These are phyloP conservation scores for Lophotis ruficrista DNA, from an alignment of 2,113 vertebrate species.

Conservation along the genomic window DNA sequence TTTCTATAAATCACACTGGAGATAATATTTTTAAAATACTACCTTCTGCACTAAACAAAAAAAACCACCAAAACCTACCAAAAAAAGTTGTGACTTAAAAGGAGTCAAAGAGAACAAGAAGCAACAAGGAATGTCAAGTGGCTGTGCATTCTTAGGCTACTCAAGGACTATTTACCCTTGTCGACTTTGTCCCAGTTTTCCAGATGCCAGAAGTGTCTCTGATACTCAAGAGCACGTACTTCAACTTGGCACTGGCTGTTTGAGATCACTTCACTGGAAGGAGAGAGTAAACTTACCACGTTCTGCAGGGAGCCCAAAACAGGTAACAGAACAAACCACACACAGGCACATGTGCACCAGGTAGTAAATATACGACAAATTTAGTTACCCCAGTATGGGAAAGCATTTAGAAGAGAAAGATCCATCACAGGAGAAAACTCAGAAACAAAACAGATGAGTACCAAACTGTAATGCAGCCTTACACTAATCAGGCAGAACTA, in stretches of 20 bases:
- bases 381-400: background rate
- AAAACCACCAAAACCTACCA: background rate
- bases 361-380: background rate
- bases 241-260: too few species aligned
- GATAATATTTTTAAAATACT: background rate
- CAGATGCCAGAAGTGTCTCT: background rate
- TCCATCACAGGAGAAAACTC: background rate
- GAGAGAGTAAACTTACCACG: background rate
- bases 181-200: background rate
- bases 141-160: background rate
- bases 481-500: background rate
- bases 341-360: too few species aligned
- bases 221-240: background rate
- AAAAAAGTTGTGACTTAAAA: background rate
- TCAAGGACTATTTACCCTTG: background rate
- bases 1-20: background rate
- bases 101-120: background rate
- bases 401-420: background rate
- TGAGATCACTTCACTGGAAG: background rate
- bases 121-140: background rate
- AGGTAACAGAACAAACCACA: background rate
- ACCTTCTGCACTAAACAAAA: background rate
- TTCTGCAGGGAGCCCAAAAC: background rate
- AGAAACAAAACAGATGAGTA: background rate
- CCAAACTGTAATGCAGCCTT: background rate